Percentiles rank a stretch among this genome's conserved stretches.
Evolutionary conservation across 2,797 vertebrate species (phyloP).

Genomic region (Podargus strigoides): DNA sequence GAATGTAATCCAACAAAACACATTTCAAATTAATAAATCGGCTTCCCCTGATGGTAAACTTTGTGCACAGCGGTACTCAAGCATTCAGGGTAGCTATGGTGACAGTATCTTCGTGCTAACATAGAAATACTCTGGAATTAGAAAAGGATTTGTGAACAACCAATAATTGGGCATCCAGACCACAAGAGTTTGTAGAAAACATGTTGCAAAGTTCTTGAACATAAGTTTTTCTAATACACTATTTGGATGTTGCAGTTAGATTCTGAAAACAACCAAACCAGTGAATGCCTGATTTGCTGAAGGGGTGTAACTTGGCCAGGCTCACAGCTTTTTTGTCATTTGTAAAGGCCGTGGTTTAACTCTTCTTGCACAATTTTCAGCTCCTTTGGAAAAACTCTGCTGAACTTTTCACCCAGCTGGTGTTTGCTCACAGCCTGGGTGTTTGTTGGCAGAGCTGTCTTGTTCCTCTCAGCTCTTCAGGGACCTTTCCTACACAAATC

Average conservation of each 20-base stretch:
- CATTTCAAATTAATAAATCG: not conserved
- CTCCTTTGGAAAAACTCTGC: not conserved
- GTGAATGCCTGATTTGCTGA: not conserved
- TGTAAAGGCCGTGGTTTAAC: not conserved
- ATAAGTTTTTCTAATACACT: not conserved
- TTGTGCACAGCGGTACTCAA: not conserved
- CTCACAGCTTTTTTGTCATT: not conserved
- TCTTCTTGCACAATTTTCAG: not conserved
- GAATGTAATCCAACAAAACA: not conserved
- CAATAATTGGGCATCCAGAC: not conserved
- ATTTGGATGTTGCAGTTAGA: not conserved
- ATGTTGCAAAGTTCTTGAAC: not conserved
- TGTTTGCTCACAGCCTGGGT: not conserved
- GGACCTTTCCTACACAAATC: not conserved
- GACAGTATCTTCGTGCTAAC: not conserved
- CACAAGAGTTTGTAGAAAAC: not conserved
- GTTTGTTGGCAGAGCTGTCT: not conserved
- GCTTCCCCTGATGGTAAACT: not conserved
- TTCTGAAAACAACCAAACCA: not conserved
- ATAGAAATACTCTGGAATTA: not conserved
- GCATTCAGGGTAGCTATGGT: not conserved
- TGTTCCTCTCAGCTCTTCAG: not conserved
- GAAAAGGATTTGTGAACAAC: not conserved
- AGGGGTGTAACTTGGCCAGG: not conserved
- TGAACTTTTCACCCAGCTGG: not conserved